phyloP scores from a whole-genome alignment of 2,797 vertebrate species.

The Acanthopagrus latus region DNA sequence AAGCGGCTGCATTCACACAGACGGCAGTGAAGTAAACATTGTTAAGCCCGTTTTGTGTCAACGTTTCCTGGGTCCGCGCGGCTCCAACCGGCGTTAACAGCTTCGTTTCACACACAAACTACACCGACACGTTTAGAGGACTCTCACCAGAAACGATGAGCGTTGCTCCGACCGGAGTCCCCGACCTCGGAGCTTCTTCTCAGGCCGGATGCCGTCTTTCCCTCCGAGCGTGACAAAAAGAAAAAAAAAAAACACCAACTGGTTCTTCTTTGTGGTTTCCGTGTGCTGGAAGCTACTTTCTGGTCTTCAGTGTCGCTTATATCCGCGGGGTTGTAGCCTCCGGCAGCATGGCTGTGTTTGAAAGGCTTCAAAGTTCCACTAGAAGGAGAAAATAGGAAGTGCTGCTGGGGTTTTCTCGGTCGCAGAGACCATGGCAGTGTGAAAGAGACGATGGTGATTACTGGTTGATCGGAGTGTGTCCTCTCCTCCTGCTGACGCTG shows the following conservation, averaged over 20 bases:
- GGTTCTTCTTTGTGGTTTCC: slow-evolving; percentile 67
- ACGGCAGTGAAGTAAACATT: slow-evolving; percentile 62
- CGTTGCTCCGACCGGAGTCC: slow-evolving; percentile 80
- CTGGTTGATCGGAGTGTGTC: slow-evolving; percentile 60
- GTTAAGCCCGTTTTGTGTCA: slow-evolving; percentile 49
- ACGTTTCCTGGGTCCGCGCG: background rate
- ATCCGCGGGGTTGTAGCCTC: slow-evolving; percentile 43
- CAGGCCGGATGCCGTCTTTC: slow-evolving; percentile 85
- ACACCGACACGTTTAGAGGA: background rate
- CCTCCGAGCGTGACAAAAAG: slow-evolving; percentile 61
- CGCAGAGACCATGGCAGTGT: slow-evolving; percentile 54
- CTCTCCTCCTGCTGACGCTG: slow-evolving; percentile 61
- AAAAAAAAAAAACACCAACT: slow-evolving; percentile 23
- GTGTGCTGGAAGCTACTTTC: slow-evolving; percentile 61
- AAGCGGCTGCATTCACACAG: slow-evolving; percentile 38
- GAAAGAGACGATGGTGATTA: slow-evolving; percentile 63
- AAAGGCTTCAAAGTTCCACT: slow-evolving; percentile 60
- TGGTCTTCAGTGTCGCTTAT: slow-evolving; percentile 59
- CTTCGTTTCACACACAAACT: background rate
- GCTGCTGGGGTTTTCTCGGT: slow-evolving; percentile 34
- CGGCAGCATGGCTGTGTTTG: slow-evolving; percentile 46
- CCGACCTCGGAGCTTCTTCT: slow-evolving; percentile 83
- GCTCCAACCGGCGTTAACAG: background rate
- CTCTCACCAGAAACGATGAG: slow-evolving; percentile 83
- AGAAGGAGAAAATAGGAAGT: slow-evolving; percentile 33